phyloP scores from a whole-genome alignment of 2,113 vertebrate species.

The Alexandromys fortis region DNA sequence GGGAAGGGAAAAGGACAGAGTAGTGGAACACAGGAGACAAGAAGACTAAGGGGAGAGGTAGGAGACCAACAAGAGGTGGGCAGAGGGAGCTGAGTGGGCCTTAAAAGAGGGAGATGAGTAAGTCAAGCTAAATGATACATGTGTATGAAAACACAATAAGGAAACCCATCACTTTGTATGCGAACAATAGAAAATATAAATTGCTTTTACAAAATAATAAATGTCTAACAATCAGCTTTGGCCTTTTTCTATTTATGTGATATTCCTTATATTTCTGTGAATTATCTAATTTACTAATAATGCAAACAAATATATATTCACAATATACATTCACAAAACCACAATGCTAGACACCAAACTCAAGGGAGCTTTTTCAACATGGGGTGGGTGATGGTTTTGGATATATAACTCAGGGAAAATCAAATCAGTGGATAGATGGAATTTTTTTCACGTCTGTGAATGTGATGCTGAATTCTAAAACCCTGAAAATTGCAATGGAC shows the following conservation, averaged over 20 bases:
- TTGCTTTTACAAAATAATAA: not conserved
- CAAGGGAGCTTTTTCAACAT: not conserved
- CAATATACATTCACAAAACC: slow-evolving; percentile 34
- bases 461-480: slow-evolving; percentile 81
- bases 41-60: not conserved
- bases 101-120: not conserved
- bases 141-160: not conserved
- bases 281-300: not conserved
- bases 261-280: not conserved
- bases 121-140: not conserved
- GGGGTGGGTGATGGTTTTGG: not conserved
- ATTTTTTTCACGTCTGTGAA: slow-evolving; percentile 64
- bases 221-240: not conserved
- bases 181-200: not conserved
- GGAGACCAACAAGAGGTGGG: not conserved
- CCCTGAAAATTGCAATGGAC: slow-evolving; percentile 82
- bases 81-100: too few species aligned
- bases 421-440: slow-evolving; percentile 44
- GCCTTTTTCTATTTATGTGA: not conserved
- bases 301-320: not conserved
- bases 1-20: not conserved
- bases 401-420: slow-evolving; percentile 17
- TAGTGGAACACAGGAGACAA: not conserved
- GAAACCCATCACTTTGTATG: not conserved
- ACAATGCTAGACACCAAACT: not conserved